These are phyloP conservation scores for Frankliniella fusca DNA, from an alignment of 2,888 invertebrate species.

Conservation along the genomic window DNA sequence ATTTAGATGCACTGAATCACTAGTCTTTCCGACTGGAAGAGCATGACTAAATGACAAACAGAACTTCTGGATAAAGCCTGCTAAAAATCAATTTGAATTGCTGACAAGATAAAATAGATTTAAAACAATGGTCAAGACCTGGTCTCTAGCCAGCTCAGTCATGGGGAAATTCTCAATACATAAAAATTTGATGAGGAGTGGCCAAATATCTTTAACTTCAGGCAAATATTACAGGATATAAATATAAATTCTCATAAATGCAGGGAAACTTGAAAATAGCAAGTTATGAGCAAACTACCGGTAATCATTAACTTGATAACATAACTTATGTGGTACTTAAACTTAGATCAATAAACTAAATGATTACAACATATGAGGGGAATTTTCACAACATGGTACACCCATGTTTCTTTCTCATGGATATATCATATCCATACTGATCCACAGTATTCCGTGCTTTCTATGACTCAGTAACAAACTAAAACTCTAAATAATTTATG, in stretches of 20 bases:
- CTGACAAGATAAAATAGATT: not conserved
- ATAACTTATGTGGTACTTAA: not conserved
- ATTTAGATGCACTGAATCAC: no score
- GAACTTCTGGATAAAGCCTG: not conserved
- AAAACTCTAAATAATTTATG: not conserved
- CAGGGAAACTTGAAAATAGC: not conserved
- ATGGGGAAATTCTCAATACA: not conserved
- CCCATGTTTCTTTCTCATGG: no score
- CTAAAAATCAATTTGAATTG: not conserved
- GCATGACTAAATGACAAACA: no score
- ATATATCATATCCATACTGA: not conserved
- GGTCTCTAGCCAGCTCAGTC: not conserved
- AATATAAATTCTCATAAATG: not conserved
- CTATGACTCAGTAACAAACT: not conserved
- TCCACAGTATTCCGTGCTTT: not conserved
- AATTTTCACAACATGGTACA: not conserved
- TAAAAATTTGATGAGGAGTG: not conserved
- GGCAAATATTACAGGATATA: not conserved
- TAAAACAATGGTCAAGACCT: not conserved
- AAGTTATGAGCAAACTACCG: not conserved
- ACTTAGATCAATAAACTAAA: not conserved
- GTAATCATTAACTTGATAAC: no score
- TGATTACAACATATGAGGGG: not conserved
- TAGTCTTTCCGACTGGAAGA: no score
- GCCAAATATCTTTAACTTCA: not conserved